These are phyloP conservation scores for Mormyrus lacerda DNA, from an alignment of 2,113 vertebrate genomes.

Conservation along the genomic window DNA sequence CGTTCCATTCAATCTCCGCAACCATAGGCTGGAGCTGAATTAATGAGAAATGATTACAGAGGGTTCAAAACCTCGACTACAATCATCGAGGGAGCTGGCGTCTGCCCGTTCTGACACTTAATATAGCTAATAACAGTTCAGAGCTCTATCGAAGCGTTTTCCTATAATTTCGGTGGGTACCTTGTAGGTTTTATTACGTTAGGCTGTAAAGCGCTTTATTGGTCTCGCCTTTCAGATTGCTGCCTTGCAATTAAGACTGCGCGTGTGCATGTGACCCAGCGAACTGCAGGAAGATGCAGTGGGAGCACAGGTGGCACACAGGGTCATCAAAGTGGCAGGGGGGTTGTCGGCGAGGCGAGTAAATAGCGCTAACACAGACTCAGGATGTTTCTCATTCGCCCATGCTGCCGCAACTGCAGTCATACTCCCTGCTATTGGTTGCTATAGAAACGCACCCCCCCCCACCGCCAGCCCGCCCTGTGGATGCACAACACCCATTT, in stretches of 20 bases:
- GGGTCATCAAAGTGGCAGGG: not conserved
- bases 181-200: constrained; percentile 12
- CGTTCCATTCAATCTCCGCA: not conserved
- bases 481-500: constrained; percentile 16
- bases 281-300: constrained; percentile 16
- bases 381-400: not conserved
- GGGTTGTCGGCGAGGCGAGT: constrained; percentile 25
- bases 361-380: constrained; percentile 3
- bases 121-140: not conserved
- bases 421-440: constrained; percentile 32
- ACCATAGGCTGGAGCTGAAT: not conserved
- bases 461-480: not conserved
- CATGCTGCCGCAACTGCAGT: constrained; percentile 35
- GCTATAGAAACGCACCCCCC: constrained; percentile 44
- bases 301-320: not conserved
- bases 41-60: constrained; percentile 7
- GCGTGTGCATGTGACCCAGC: not conserved
- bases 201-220: not conserved
- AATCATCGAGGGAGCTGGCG: not conserved
- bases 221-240: not conserved
- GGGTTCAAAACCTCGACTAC: not conserved
- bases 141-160: not conserved
- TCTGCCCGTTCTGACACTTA: not conserved
- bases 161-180: not conserved
- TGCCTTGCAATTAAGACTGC: not conserved